Percentiles rank a stretch among this genome's conserved stretches.
phyloP scores from a whole-genome alignment of 2,797 vertebrate species.

The Pangasius krempfi region DNA sequence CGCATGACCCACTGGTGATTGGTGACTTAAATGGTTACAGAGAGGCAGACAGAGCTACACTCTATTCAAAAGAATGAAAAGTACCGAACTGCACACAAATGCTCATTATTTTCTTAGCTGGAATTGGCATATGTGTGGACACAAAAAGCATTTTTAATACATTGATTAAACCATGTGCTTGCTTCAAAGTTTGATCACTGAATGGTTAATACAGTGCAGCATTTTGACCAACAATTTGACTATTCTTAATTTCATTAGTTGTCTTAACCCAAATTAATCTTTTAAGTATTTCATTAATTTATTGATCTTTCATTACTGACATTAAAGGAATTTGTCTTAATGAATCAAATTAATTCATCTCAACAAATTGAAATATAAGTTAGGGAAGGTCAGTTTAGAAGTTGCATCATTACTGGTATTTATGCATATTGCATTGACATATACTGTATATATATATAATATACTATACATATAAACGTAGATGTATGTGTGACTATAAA shows the following conservation, averaged over 20 bases:
- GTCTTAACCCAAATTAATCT: background rate
- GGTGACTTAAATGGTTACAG: conserved; percentile 27
- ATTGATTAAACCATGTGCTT: background rate
- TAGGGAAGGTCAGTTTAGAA: background rate
- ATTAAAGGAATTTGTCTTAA: background rate
- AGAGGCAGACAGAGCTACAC: conserved; percentile 6
- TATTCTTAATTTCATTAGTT: background rate
- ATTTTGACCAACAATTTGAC: conserved; percentile 4
- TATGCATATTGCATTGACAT: background rate
- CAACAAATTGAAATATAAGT: background rate
- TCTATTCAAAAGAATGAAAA: background rate
- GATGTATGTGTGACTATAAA: background rate
- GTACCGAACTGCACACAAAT: background rate
- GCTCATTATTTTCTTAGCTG: background rate
- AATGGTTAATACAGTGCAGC: background rate
- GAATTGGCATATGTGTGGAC: background rate
- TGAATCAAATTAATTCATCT: background rate
- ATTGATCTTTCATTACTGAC: background rate
- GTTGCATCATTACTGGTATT: background rate
- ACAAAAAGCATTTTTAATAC: background rate
- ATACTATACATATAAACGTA: background rate
- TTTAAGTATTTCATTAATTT: background rate
- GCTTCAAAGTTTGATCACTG: background rate
- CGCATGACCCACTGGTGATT: conserved; percentile 23
- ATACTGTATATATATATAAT: background rate